Evolutionary conservation across 2,888 invertebrate species (phyloP).

Genomic region (Zhengitettix transpicula): DNA sequence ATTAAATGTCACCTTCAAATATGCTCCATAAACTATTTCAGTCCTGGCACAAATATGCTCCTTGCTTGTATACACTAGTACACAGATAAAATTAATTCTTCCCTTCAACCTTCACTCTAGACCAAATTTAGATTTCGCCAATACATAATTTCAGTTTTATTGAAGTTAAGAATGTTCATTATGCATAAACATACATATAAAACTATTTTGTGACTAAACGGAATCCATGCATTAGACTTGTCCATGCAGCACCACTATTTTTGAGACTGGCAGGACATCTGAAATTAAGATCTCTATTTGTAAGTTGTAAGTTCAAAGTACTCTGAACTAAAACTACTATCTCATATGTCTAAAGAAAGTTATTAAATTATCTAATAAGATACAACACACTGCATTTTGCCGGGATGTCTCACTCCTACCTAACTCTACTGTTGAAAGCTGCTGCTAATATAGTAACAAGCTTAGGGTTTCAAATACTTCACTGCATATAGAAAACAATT

Average conservation of each 20-base stretch:
- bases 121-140: too few relatives aligned
- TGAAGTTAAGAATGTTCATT: too few relatives aligned
- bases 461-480: slow-evolving; percentile 5
- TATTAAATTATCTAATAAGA: slow-evolving; percentile 1
- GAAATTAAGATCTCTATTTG: background rate
- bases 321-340: slow-evolving; percentile 3
- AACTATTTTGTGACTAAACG: background rate
- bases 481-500: background rate
- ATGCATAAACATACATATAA: too few relatives aligned
- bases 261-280: background rate
- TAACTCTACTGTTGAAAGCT: slow-evolving; percentile 3
- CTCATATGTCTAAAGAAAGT: slow-evolving; percentile 4
- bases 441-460: background rate
- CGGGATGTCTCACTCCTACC: slow-evolving; percentile 2
- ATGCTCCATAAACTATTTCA: too few relatives aligned
- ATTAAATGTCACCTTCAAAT: too few relatives aligned
- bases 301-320: background rate
- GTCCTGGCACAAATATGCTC: too few relatives aligned
- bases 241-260: slow-evolving; percentile 1
- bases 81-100: too few relatives aligned
- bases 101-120: too few relatives aligned
- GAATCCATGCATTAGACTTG: background rate
- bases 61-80: too few relatives aligned
- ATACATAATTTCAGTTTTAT: too few relatives aligned
- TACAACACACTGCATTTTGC: slow-evolving; percentile 4